These are phyloP conservation scores for Melopsittacus undulatus DNA, from an alignment of 2,797 vertebrate genomes.

Conservation along the genomic window DNA sequence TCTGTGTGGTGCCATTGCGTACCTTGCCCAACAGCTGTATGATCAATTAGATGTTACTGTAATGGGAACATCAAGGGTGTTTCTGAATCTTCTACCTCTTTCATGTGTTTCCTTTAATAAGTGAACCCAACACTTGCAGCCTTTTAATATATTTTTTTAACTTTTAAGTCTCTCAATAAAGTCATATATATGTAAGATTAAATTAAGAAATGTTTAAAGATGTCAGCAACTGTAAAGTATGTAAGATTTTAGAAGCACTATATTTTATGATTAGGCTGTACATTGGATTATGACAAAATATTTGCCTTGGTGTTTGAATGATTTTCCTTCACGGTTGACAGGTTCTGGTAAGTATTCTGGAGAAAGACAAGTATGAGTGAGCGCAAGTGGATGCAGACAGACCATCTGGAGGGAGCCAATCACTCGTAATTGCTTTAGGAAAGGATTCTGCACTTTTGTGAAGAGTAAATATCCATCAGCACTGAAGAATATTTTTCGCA, in stretches of 20 bases:
- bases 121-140: constrained; percentile 14
- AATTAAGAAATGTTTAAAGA: constrained; percentile 53
- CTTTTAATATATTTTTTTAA: constrained; percentile 66
- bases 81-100: constrained; percentile 72
- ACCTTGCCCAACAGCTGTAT: not conserved
- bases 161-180: constrained; percentile 19
- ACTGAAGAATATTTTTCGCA: constrained; percentile 43
- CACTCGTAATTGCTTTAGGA: constrained; percentile 34
- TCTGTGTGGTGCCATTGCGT: not conserved
- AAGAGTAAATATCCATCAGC: constrained; percentile 54
- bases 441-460: constrained; percentile 34
- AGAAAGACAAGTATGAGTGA: not conserved
- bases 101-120: constrained; percentile 49
- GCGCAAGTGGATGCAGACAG: not conserved
- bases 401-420: constrained; percentile 16
- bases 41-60: constrained; percentile 18
- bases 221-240: constrained; percentile 59
- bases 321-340: constrained; percentile 22
- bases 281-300: constrained; percentile 36
- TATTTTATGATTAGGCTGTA: constrained; percentile 63
- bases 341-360: constrained; percentile 61
- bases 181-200: constrained; percentile 48
- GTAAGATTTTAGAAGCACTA: constrained; percentile 57
- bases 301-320: not conserved
- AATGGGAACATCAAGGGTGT: constrained; percentile 19